phyloP scores from a whole-genome alignment of 2,888 invertebrate genomes.

The Xestia xanthographa region DNA sequence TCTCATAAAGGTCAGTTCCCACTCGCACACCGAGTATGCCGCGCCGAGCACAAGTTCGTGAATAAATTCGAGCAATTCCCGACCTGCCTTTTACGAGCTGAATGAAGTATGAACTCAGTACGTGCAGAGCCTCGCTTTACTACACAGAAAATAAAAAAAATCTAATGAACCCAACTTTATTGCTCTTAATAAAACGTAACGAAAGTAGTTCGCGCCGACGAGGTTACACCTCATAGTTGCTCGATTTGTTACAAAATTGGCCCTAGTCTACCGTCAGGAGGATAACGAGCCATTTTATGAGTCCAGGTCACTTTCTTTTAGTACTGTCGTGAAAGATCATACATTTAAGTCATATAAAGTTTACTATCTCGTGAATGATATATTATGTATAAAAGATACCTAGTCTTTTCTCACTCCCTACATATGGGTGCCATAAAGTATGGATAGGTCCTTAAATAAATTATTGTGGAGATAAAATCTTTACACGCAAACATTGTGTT shows the following conservation, averaged over 20 bases:
- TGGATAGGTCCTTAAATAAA: constrained; percentile 37
- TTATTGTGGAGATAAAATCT: constrained; percentile 39
- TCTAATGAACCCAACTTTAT: constrained; percentile 83
- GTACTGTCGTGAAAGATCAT: constrained; percentile 59
- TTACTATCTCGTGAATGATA: constrained; percentile 42
- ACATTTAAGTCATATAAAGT: constrained; percentile 61
- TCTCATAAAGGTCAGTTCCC: constrained; percentile 66
- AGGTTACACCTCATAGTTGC: constrained; percentile 72
- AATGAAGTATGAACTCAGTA: constrained; percentile 82
- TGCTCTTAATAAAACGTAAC: constrained; percentile 81
- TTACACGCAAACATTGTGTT: constrained; percentile 26
- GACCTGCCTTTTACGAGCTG: constrained; percentile 80
- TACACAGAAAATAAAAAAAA: constrained; percentile 83
- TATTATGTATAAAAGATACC: constrained; percentile 21
- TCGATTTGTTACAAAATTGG: constrained; percentile 69
- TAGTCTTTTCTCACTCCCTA: constrained; percentile 19
- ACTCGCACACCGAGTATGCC: constrained; percentile 64
- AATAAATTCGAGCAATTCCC: constrained; percentile 82
- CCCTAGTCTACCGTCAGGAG: constrained; percentile 48
- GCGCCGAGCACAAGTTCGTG: constrained; percentile 69
- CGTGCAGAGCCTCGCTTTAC: constrained; percentile 80
- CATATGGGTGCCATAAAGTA: constrained; percentile 31
- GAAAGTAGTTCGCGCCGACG: constrained; percentile 72
- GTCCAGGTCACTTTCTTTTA: constrained; percentile 64
- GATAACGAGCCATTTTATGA: constrained; percentile 63